Evolutionary conservation across 2,113 vertebrate genomes (phyloP).

Genomic region (Brienomyrus brachyistius): DNA sequence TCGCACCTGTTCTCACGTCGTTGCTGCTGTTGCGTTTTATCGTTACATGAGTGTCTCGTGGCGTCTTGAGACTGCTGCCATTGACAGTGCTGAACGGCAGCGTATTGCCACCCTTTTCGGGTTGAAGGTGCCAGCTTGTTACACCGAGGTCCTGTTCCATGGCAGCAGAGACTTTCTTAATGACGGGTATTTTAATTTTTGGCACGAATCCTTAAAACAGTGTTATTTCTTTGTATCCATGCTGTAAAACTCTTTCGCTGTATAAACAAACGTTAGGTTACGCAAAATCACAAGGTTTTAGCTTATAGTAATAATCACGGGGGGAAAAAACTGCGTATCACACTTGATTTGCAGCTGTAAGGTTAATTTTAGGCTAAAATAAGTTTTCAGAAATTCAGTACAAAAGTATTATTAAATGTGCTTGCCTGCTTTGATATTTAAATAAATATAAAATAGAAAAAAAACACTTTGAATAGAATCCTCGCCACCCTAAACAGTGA

Average conservation of each 20-base stretch:
- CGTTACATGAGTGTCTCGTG: constrained; percentile 21
- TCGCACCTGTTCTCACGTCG: not conserved
- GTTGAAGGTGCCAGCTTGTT: not conserved
- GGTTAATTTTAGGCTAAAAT: not conserved
- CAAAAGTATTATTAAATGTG: not conserved
- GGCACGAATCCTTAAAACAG: not conserved
- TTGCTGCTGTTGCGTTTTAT: constrained; percentile 20
- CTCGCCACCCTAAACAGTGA: not conserved
- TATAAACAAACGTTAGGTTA: constrained; percentile 22
- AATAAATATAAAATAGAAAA: not conserved
- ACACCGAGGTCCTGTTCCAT: not conserved
- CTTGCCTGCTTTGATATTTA: constrained; percentile 14
- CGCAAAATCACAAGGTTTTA: constrained; percentile 32
- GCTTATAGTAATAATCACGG: not conserved
- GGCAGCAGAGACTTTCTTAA: constrained; percentile 1
- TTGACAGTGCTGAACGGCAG: not conserved
- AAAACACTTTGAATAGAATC: not conserved
- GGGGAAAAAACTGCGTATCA: not conserved
- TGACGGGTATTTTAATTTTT: constrained; percentile 18
- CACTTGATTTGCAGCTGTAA: not conserved
- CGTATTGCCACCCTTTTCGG: not conserved
- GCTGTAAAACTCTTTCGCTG: constrained; percentile 22
- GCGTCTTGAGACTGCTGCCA: constrained; percentile 33
- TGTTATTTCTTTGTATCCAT: constrained; percentile 1
- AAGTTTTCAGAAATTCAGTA: not conserved